Base-by-base conservation (phyloP, 2,888 invertebrate genomes). In the Lithodes maja region DNA sequence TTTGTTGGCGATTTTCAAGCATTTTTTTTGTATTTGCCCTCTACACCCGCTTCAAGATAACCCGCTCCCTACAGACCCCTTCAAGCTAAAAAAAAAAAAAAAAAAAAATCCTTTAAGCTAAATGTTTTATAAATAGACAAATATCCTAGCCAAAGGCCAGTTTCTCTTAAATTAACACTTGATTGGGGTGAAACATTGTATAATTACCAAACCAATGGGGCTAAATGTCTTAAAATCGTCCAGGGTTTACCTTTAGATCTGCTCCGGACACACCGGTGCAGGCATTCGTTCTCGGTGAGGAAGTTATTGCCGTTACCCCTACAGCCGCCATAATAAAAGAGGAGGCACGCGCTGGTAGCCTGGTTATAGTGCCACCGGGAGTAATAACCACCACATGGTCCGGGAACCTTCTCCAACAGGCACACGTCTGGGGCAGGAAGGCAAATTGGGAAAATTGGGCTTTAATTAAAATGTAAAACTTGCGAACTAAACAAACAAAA, bases 231-330 rank as follows among this genome's bases (percentile, higher is more conserved):
- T 33, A 33, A 33, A 33, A 33, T 33, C 33, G 33, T 0, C 33
- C 33, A 33, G 89, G 33, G 33, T 33, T 75, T 52, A 91, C 91
- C 91, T 84, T 90, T 89, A n/a, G 87, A 87, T 9, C 82, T 85
- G 91, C 91, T 96, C 90, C 96, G 95, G 87, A 96, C 94, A 93
- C 98, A 98, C 91, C 96, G 96, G 93, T 97, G 96, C 92, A 95
- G 95, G 93, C 98, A 98, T 77, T 97, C 96, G 81, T 96, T 95
- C 92, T 97, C 96, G 0, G 97, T 96, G 49, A 95, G 95, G 94
- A 97, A 98, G 93, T 97, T 96, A 94, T 98, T 98, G 93, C 95
- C 94, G 94, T 98, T 98, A 88, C 96, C 97, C 93, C 97, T 96
- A 94, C 98, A 98, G 49, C 98, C 98, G 74, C 98, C 98, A 94